A percentile compares a stretch with the other conserved stretches of the same genome.
Evolutionary conservation across 2,888 invertebrate genomes (phyloP).

Genomic region (Acholoe squamosa): DNA sequence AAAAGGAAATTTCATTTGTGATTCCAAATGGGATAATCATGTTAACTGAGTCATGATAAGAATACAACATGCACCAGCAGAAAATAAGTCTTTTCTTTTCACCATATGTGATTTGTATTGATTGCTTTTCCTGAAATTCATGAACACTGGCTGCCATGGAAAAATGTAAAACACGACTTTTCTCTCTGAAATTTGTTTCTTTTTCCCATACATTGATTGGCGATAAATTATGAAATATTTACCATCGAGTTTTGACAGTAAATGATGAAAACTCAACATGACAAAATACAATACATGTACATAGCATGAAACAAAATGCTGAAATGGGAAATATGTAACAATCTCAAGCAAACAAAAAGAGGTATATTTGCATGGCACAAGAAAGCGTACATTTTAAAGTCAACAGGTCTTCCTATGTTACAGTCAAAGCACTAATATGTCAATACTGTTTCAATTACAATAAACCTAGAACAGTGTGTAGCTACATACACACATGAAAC

Average conservation of each 20-base stretch:
- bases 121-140: conserved; percentile 11
- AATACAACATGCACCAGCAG: conserved; percentile 56
- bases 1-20: background rate
- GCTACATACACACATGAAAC: too few species aligned
- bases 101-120: background rate
- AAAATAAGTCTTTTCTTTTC: conserved; percentile 50
- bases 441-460: conserved; percentile 40
- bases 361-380: conserved; percentile 60
- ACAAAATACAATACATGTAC: background rate
- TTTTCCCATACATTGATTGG: background rate
- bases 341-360: conserved; percentile 57
- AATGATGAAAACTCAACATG: background rate
- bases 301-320: background rate
- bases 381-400: conserved; percentile 37
- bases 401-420: conserved; percentile 37
- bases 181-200: background rate
- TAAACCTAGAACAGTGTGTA: background rate
- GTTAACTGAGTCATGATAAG: background rate
- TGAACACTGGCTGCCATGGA: conserved; percentile 61
- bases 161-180: conserved; percentile 36
- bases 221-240: background rate
- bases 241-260: background rate
- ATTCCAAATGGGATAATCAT: too few species aligned
- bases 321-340: conserved; percentile 25
- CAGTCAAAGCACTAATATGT: conserved; percentile 11